Evolutionary conservation across 1,140 invertebrate genomes (phyloP).

Genomic region (Aphelenchoides fujianensis): DNA sequence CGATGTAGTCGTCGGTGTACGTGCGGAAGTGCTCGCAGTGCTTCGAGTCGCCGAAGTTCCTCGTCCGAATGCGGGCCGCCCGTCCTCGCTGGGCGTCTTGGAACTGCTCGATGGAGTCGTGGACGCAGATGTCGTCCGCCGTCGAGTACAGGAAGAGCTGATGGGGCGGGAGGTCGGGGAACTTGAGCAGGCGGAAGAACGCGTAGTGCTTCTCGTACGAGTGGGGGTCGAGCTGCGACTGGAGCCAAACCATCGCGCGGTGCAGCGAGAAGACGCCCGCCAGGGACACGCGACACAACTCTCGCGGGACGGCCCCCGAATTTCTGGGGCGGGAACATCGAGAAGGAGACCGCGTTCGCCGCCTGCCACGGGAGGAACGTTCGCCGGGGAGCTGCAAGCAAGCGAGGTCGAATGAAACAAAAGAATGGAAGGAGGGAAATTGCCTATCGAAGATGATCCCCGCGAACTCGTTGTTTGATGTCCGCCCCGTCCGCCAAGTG

Average conservation of each 20-base stretch:
- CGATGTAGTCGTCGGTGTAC: conserved; percentile 22
- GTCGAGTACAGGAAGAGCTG: conserved; percentile 76
- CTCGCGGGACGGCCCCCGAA: conserved; percentile 64
- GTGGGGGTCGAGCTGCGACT: conserved; percentile 63
- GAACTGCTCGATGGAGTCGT: conserved; percentile 63
- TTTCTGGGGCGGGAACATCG: conserved; percentile 39
- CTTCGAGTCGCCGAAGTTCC: conserved; percentile 23
- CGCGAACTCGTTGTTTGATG: conserved; percentile 68
- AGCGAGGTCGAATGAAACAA: conserved; percentile 40
- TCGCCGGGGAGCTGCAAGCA: conserved; percentile 44
- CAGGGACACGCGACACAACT: conserved; percentile 37
- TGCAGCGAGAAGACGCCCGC: conserved; percentile 48
- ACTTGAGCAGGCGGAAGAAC: conserved; percentile 64
- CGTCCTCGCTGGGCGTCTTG: conserved; percentile 33
- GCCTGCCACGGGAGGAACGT: conserved; percentile 46
- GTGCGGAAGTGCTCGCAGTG: conserved; percentile 24
- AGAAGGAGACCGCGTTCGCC: conserved; percentile 47
- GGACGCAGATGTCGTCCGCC: conserved; percentile 69
- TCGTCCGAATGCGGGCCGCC: conserved; percentile 32
- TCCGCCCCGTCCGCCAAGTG: conserved; percentile 41
- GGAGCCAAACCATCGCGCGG: conserved; percentile 43
- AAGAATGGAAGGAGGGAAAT: no score
- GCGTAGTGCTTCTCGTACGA: conserved; percentile 59
- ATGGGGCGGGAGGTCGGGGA: conserved; percentile 66
- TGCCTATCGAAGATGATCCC: conserved; percentile 76